Conservation (phyloP, 2,888 invertebrate species). For the Phalangium opilio region DNA sequence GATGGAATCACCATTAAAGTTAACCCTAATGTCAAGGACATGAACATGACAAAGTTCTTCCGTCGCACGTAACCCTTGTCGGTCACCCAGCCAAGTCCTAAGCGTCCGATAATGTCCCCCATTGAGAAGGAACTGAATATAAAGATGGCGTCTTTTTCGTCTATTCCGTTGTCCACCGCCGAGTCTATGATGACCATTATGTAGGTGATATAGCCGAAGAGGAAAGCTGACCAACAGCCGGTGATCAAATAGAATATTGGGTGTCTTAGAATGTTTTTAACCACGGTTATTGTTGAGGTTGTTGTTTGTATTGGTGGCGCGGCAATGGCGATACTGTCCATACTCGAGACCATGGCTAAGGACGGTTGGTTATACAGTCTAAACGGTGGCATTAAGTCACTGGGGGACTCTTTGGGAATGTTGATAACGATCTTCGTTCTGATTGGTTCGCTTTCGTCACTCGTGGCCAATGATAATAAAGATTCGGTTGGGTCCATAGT, state of each 20-base stretch:
- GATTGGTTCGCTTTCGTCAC: too few species aligned
- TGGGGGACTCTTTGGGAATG: too few species aligned
- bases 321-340: too few species aligned
- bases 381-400: too few species aligned
- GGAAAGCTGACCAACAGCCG: slow-evolving; percentile 8
- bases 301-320: too few species aligned
- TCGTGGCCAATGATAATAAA: too few species aligned
- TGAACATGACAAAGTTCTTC: slow-evolving; percentile 9
- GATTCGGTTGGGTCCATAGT: too few species aligned
- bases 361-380: too few species aligned
- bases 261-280: slow-evolving; percentile 3
- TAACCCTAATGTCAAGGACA: slow-evolving; percentile 5
- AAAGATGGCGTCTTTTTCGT: slow-evolving; percentile 12
- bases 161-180: slow-evolving; percentile 17
- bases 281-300: too few species aligned
- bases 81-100: slow-evolving; percentile 17
- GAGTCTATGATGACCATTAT: slow-evolving; percentile 20
- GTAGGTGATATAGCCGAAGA: slow-evolving; percentile 9
- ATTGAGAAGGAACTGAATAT: slow-evolving; percentile 17
- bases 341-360: too few species aligned
- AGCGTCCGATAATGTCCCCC: slow-evolving; percentile 17
- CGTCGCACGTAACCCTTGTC: slow-evolving; percentile 11
- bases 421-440: too few species aligned
- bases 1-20: slow-evolving; percentile 10
- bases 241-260: slow-evolving; percentile 9